phyloP scores from a whole-genome alignment of 2,113 vertebrate species.

The Tinamus guttatus region DNA sequence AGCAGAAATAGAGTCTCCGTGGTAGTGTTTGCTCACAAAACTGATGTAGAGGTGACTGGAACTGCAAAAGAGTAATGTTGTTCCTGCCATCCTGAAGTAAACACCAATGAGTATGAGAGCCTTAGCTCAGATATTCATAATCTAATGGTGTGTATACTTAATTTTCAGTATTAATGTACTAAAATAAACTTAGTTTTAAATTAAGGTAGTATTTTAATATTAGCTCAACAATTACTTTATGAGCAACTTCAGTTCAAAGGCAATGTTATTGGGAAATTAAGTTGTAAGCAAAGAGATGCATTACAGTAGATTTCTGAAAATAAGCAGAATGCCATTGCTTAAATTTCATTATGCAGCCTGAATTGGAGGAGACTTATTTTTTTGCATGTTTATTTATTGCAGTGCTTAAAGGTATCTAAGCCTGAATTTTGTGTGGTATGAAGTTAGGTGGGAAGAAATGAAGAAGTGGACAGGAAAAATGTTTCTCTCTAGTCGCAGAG shows the following conservation, averaged over 20 bases:
- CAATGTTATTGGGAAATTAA: not conserved
- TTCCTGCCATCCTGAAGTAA: not conserved
- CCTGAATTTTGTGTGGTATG: not conserved
- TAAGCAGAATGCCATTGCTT: not conserved
- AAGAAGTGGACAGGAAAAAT: not conserved
- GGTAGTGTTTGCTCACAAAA: not conserved
- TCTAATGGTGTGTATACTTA: not conserved
- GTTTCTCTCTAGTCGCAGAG: too few relatives aligned
- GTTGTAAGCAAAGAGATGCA: not conserved
- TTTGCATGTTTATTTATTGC: not conserved
- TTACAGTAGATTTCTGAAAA: not conserved
- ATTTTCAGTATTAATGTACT: not conserved
- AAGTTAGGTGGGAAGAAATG: not conserved
- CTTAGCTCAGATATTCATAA: not conserved
- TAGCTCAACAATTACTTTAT: not conserved
- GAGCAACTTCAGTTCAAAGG: not conserved
- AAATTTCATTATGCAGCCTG: not conserved
- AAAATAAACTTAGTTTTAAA: not conserved
- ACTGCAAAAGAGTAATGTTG: not conserved
- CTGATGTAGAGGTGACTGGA: not conserved
- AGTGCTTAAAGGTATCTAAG: not conserved
- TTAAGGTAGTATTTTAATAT: not conserved
- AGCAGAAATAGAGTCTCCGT: not conserved
- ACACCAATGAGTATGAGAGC: not conserved
- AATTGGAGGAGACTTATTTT: not conserved